A percentile compares a stretch with the other conserved stretches of the same genome.
Conservation (phyloP, 1,140 invertebrate species). For the Callitettix versicolor region DNA sequence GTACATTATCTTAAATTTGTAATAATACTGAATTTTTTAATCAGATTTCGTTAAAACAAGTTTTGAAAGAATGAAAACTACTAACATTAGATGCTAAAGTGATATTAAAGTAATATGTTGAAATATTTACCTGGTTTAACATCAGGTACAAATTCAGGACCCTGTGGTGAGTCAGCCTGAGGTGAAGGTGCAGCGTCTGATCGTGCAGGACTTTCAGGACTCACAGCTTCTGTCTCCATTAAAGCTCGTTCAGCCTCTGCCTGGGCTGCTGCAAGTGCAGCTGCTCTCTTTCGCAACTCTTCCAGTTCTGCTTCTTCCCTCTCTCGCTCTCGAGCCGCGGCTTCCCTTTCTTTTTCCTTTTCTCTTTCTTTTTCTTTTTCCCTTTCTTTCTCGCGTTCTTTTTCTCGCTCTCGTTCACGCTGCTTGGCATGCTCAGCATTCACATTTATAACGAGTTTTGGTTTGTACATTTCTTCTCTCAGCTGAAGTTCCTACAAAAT, state of each 20-base stretch:
- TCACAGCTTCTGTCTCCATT: slow-evolving; percentile 5
- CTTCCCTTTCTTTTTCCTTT: slow-evolving; percentile 32
- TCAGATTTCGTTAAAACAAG: no score
- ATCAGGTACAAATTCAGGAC: slow-evolving; percentile 3
- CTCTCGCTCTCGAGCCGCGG: slow-evolving; percentile 29
- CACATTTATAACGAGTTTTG: slow-evolving; percentile 61
- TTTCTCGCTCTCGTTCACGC: slow-evolving; percentile 40
- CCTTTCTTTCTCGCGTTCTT: slow-evolving; percentile 35
- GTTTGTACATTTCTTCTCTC: slow-evolving; percentile 73
- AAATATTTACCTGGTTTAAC: slow-evolving; percentile 7
- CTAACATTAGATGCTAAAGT: no score
- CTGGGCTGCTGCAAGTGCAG: slow-evolving; percentile 20
- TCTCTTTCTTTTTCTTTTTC: slow-evolving; percentile 38
- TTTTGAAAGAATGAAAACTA: no score
- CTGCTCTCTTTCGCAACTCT: slow-evolving; percentile 35
- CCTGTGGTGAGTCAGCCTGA: background rate
- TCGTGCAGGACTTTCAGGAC: background rate
- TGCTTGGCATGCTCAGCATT: slow-evolving; percentile 43
- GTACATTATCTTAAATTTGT: no score
- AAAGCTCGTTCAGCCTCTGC: slow-evolving; percentile 13
- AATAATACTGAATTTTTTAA: no score
- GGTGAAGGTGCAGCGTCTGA: background rate
- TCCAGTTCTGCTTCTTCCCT: slow-evolving; percentile 18
- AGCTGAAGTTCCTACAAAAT: slow-evolving; percentile 50
- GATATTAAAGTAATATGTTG: no score